Conservation (phyloP, 2,113 vertebrate species). For the Actinemys pallida region DNA sequence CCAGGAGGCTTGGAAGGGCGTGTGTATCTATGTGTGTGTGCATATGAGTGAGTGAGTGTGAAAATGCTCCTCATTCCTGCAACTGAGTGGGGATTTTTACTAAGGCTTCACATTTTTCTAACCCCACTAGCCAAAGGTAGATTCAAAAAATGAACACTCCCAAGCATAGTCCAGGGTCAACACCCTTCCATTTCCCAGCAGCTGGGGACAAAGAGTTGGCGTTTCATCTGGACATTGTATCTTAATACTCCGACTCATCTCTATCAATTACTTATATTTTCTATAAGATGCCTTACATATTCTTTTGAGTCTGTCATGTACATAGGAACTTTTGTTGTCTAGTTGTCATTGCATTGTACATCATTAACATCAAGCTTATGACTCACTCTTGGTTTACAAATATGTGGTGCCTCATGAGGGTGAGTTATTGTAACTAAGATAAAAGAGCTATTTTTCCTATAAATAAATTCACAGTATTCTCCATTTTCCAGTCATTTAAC, state of each 20-base stretch:
- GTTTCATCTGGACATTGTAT: not conserved
- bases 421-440: constrained; percentile 49
- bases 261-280: not conserved
- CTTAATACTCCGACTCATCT: not conserved
- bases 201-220: not conserved
- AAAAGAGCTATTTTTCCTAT: constrained; percentile 14
- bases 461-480: constrained; percentile 47
- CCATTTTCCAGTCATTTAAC: constrained; percentile 12
- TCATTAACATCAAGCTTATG: not conserved
- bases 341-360: not conserved
- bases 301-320: not conserved
- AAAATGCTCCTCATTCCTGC: not conserved
- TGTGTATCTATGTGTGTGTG: not conserved
- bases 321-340: not conserved
- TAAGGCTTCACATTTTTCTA: not conserved
- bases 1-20: not conserved
- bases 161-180: not conserved
- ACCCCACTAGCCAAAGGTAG: not conserved
- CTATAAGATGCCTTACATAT: not conserved
- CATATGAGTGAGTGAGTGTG: no score
- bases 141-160: not conserved
- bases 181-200: not conserved
- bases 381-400: constrained; percentile 16
- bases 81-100: not conserved
- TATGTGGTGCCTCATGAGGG: not conserved